Conservation (phyloP, 2,888 invertebrate genomes). For the Philhelius pedissequus region DNA sequence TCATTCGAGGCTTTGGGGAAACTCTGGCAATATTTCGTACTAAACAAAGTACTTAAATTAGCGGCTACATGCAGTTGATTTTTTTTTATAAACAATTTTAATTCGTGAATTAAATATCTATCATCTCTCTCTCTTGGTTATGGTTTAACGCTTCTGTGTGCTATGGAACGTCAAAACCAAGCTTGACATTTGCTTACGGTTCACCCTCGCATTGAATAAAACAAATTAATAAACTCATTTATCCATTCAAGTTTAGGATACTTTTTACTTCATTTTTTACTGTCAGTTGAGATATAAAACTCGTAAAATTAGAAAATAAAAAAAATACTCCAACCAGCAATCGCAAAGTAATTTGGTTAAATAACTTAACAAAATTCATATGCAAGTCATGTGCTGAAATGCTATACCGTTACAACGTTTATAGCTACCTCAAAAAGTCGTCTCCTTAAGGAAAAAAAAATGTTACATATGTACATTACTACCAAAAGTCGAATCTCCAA, state of each 20-base stretch:
- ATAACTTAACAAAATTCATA: slow-evolving; percentile 2
- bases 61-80: too few relatives aligned
- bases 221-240: neutral
- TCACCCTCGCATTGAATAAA: neutral
- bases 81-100: too few relatives aligned
- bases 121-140: too few relatives aligned
- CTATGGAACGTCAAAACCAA: too few relatives aligned
- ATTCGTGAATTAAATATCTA: too few relatives aligned
- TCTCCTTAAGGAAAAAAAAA: neutral
- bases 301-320: too few relatives aligned
- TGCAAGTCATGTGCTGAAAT: slow-evolving; percentile 46
- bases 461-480: neutral
- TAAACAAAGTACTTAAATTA: too few relatives aligned
- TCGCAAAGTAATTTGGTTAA: neutral
- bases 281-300: neutral
- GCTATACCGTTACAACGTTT: slow-evolving; percentile 36
- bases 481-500: slow-evolving; percentile 43
- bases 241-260: neutral
- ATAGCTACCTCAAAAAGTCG: neutral
- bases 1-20: too few relatives aligned
- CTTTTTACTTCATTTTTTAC: neutral
- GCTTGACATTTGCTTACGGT: neutral
- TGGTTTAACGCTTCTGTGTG: too few relatives aligned
- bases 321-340: neutral
- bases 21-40: too few relatives aligned